These are phyloP conservation scores for Megaceryle torquata DNA, from an alignment of 2,113 vertebrate genomes.

Conservation along the genomic window DNA sequence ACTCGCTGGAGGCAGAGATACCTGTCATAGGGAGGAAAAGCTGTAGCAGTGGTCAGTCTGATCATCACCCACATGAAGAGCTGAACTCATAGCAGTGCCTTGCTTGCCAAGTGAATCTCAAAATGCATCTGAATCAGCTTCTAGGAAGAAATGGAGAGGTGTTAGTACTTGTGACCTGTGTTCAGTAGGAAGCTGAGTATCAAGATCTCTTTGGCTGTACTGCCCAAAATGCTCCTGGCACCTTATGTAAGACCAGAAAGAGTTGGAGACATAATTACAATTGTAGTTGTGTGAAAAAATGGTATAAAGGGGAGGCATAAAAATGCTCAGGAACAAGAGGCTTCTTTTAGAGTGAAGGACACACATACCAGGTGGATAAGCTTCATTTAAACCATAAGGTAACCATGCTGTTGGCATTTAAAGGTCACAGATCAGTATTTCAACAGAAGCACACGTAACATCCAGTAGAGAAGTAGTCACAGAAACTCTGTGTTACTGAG, in stretches of 20 bases:
- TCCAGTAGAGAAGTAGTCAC: not conserved
- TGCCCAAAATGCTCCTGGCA: not conserved
- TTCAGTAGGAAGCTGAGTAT: not conserved
- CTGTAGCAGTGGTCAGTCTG: not conserved
- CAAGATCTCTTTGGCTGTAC: not conserved
- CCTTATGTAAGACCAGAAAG: not conserved
- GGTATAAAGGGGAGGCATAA: not conserved
- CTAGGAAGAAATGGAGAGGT: not conserved
- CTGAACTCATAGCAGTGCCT: not conserved
- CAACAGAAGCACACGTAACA: not conserved
- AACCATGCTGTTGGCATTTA: not conserved
- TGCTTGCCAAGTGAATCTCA: not conserved
- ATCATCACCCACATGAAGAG: not conserved
- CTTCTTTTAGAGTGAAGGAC: not conserved
- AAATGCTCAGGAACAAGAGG: not conserved
- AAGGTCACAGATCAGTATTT: not conserved
- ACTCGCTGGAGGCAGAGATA: not conserved
- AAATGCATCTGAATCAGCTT: not conserved
- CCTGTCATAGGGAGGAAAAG: not conserved
- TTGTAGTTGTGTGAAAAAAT: not conserved
- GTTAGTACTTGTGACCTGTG: not conserved
- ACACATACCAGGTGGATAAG: not conserved
- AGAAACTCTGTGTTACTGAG: not conserved
- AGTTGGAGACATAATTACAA: not conserved
- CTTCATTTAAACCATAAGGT: not conserved